Conservation (phyloP, 2,113 vertebrate genomes). For the Protomyctophum bolini region DNA sequence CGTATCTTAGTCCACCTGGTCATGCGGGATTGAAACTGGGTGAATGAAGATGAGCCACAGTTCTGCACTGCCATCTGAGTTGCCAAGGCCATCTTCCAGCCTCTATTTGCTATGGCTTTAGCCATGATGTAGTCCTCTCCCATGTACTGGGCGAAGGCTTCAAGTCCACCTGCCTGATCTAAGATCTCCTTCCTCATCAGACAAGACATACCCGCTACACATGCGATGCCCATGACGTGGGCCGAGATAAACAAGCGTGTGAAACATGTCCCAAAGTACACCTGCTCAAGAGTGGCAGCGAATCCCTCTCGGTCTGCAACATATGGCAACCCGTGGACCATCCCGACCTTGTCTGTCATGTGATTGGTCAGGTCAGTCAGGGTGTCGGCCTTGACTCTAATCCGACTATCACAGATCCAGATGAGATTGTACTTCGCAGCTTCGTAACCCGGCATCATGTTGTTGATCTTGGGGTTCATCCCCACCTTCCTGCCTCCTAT, state of each 20-base stretch:
- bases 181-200: slow-evolving; percentile 96
- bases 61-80: slow-evolving; percentile 98
- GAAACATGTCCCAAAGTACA: slow-evolving; percentile 98
- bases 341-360: slow-evolving; percentile 97
- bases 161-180: slow-evolving; percentile 94
- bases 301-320: slow-evolving; percentile 97
- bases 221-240: slow-evolving; percentile 95
- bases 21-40: slow-evolving; percentile 98
- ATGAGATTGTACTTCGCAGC: slow-evolving; percentile 94
- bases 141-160: slow-evolving; percentile 96
- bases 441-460: slow-evolving; percentile 98
- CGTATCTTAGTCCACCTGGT: slow-evolving; percentile 97
- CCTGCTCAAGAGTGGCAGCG: slow-evolving; percentile 96
- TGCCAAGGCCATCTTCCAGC: slow-evolving; percentile 98
- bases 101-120: slow-evolving; percentile 97
- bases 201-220: slow-evolving; percentile 98
- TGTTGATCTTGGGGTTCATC: slow-evolving; percentile 99
- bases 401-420: slow-evolving; percentile 99
- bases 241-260: slow-evolving; percentile 97
- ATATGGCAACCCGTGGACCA: slow-evolving; percentile 96
- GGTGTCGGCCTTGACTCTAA: slow-evolving; percentile 93
- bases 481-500: slow-evolving; percentile 98
- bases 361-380: slow-evolving; percentile 95
- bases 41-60: slow-evolving; percentile 95
- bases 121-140: slow-evolving; percentile 99